A percentile compares a stretch with the other conserved stretches of the same genome.
Evolutionary conservation across 2,113 vertebrate genomes (phyloP).

Genomic region (Accipiter virgatus): DNA sequence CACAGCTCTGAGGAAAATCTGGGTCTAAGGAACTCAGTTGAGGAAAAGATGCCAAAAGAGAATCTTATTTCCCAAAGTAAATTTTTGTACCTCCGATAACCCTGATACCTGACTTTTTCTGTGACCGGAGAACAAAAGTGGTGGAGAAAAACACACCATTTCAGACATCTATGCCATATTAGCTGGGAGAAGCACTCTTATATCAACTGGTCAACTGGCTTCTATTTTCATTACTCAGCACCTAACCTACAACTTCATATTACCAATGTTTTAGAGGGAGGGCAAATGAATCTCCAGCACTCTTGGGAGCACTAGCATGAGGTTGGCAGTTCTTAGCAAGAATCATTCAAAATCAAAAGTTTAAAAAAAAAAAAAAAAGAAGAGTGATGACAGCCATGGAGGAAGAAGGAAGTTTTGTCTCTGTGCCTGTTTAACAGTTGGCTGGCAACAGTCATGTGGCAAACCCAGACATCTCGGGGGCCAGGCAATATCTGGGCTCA

Average conservation of each 20-base stretch:
- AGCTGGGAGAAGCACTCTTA: not conserved
- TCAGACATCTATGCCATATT: not conserved
- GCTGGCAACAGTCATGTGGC: not conserved
- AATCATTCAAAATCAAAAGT: not conserved
- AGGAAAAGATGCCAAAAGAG: not conserved
- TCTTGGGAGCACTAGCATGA: not conserved
- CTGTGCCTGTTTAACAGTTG: conserved; percentile 7
- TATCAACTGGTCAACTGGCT: not conserved
- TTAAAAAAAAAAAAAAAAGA: not conserved
- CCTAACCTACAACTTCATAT: not conserved
- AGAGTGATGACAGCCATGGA: not conserved
- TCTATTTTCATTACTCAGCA: not conserved
- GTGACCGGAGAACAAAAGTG: not conserved
- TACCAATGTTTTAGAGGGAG: not conserved
- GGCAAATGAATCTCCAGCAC: not conserved
- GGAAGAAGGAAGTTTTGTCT: not conserved
- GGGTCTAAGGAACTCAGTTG: not conserved
- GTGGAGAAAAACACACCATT: not conserved
- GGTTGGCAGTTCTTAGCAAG: not conserved
- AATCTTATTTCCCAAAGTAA: not conserved
- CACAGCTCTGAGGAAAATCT: not conserved
- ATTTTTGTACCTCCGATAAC: not conserved
- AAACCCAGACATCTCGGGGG: not conserved
- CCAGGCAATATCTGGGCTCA: not conserved
- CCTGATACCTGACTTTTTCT: not conserved